Evolutionary conservation across 2,797 vertebrate species (phyloP), one percentile per base, ranked within the genome.

Genomic region (Microchirus variegatus): DNA sequence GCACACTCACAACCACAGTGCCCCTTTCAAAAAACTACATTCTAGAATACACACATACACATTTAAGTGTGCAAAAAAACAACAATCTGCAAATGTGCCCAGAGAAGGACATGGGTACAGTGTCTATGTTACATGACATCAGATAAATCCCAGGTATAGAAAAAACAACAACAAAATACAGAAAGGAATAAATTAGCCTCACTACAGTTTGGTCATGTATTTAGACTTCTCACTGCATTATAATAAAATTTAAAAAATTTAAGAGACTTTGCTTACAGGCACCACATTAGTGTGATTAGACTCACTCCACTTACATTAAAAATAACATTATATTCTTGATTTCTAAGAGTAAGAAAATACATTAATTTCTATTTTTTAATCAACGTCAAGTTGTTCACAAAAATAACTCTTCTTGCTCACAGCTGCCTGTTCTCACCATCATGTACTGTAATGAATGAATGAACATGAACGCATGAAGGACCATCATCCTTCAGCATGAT

Each of bases 191-290:
- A 31, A 38, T 53, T 43, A 16, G 10, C 49, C 8, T 36, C 19
- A 22, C 31, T 35, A 56, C 19, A 31, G 3, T 13, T 66, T 37
- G 41, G 42, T 70, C 57, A 41, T 17, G 18, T 45, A 36, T 4
- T 22, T 16, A 10, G 11, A 59, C 18, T 16, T 12, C 9, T 53
- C 6, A 53, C 22, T 22, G 22, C 22, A 3, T 22, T 22, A n/a
- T n/a, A 22, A 22, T 22, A 22, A 22, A 22, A 22, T 5, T 22
- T 5, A 22, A 22, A 22, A n/a, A n/a, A n/a, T n/a, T 22, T 22
- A 22, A 22, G 22, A 22, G 22, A 22, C 22, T 22, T 22, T 22
- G 51, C 5, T 73, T 51, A 70, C 85, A 86, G 83, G 85, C 85
- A 85, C 73, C 58, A 46, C 68, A 13, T 41, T 42, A 50, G 5